Evolutionary conservation across 2,888 invertebrate genomes (phyloP), one percentile per base, ranked within the genome.

Genomic region (Drosophila barbarae): DNA sequence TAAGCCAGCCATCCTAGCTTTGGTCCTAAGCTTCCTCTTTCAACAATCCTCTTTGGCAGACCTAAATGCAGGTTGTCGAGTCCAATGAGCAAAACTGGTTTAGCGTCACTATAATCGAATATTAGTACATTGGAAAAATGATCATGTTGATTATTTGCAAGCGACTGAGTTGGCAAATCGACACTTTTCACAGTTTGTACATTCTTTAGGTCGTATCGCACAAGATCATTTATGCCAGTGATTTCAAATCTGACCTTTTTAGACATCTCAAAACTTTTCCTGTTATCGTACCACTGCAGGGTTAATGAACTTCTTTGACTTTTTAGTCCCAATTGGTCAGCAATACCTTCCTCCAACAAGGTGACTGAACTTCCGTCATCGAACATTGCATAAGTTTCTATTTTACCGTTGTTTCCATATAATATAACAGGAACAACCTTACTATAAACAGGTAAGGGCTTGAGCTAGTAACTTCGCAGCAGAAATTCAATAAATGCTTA

Each of bases 321-420:
- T 35, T 49, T 7, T 35, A 35, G 15, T 6, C 23, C 15, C 23
- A 15, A 35, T 49, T 49, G 23, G 2, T 49, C 49, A 23, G 49
- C 23, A 9, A 49, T 26, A 35, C 10, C 12, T 49, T 23, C 23
- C 34, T 49, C 49, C 35, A 26, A 15, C 35, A 35, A 23, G n/a
- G n/a, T 35, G 12, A 36, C 23, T 7, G 49, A 5, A 15, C 35
- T 36, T 50, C 49, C 49, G 49, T 34, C 49, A 8, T 36, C n/a
- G 9, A 50, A 35, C 35, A 50, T 50, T 18, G 50, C 23, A 12
- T 21, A 35, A 12, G 49, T 50, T 35, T 36, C 35, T 13, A 50
- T 26, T 23, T 35, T 50, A 35, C 35, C 49, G 23, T 35, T 35
- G 13, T 13, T 13, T 34, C 23, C 49, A 49, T 23, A 15, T 7